phyloP scores from a whole-genome alignment of 2,113 vertebrate genomes.

The Calypte anna region DNA sequence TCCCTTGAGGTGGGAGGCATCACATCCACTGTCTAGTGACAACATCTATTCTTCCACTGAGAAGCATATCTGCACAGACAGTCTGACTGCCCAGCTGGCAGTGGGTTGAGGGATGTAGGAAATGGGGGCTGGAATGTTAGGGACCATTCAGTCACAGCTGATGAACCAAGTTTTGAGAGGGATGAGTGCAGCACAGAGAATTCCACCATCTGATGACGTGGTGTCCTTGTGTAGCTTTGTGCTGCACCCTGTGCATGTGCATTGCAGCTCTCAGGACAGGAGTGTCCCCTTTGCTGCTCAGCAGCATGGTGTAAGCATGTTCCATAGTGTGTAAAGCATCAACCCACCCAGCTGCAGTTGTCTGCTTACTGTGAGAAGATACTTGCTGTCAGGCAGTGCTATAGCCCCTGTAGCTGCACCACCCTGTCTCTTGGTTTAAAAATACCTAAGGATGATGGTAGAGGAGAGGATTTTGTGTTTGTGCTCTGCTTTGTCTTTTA shows the following conservation, averaged over 20 bases:
- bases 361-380: background rate
- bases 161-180: background rate
- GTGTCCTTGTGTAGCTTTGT: background rate
- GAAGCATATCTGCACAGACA: rapidly evolving
- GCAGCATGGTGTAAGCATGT: background rate
- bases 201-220: background rate
- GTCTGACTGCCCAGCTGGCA: background rate
- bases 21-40: background rate
- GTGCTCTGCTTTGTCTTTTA: background rate
- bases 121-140: background rate
- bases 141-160: background rate
- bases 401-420: background rate
- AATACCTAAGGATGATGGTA: background rate
- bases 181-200: background rate
- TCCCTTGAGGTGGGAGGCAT: background rate
- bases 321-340: rapidly evolving
- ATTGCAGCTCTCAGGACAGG: background rate
- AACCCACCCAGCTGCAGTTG: background rate
- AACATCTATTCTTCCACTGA: background rate
- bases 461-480: background rate
- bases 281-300: background rate
- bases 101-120: background rate
- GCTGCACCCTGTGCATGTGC: background rate
- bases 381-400: background rate
- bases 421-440: background rate